Evolutionary conservation across 2,113 vertebrate species (phyloP).

Genomic region (Stigmatopora argus): DNA sequence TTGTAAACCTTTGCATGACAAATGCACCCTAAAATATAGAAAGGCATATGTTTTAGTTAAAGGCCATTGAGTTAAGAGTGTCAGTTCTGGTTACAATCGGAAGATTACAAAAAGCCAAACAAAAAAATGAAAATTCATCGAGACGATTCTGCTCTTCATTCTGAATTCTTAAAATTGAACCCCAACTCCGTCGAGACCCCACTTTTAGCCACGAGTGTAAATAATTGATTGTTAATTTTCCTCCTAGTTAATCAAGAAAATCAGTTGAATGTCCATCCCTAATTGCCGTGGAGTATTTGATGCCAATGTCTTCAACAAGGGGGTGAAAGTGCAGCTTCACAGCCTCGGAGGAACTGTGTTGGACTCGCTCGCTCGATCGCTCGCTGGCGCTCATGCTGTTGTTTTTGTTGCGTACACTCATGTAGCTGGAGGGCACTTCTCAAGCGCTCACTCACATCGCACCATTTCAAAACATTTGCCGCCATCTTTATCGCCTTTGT

Average conservation of each 20-base stretch:
- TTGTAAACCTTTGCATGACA: neutral
- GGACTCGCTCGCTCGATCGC: slow-evolving; percentile 23
- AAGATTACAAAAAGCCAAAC: too few relatives aligned
- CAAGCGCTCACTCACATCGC: slow-evolving; percentile 36
- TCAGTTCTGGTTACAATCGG: neutral
- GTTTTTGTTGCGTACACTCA: slow-evolving; percentile 34
- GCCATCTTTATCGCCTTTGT: slow-evolving; percentile 61
- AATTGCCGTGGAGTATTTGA: neutral
- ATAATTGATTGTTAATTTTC: neutral
- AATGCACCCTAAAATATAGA: neutral
- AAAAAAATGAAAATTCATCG: neutral
- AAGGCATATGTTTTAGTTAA: neutral
- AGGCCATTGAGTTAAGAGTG: neutral
- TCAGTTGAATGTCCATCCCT: neutral
- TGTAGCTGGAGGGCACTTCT: slow-evolving; percentile 54
- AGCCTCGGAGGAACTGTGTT: slow-evolving; percentile 44
- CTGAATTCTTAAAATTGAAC: neutral
- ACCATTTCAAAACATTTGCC: slow-evolving; percentile 47
- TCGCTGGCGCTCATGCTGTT: slow-evolving; percentile 6
- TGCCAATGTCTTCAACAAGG: slow-evolving; percentile 8
- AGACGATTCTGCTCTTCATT: neutral
- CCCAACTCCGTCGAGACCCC: neutral
- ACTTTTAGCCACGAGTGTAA: neutral
- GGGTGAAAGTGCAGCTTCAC: slow-evolving; percentile 22
- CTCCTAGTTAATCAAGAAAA: neutral